These are phyloP conservation scores for Mamestra brassicae DNA, from an alignment of 2,888 invertebrate genomes.

Conservation along the genomic window DNA sequence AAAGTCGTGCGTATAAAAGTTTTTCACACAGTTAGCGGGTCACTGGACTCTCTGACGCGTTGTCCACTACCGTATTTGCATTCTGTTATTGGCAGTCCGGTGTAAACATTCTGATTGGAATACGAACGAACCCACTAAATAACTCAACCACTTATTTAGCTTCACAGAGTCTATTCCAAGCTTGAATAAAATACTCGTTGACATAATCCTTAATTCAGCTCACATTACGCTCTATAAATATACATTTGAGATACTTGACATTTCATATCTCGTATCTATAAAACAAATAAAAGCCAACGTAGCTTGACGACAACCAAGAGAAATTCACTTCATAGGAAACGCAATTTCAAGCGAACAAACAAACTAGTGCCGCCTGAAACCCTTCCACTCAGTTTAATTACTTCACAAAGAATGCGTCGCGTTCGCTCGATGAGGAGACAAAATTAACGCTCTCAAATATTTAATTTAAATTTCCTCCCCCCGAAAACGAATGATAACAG, in stretches of 20 bases:
- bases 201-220: slow-evolving; percentile 24
- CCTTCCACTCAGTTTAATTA: slow-evolving; percentile 91
- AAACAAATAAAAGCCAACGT: slow-evolving; percentile 71
- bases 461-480: slow-evolving; percentile 90
- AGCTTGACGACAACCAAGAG: slow-evolving; percentile 80
- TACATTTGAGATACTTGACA: slow-evolving; percentile 48
- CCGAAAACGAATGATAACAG: slow-evolving; percentile 90
- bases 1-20: slow-evolving; percentile 63
- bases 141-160: slow-evolving; percentile 34
- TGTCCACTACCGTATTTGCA: slow-evolving; percentile 85
- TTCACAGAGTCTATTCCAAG: slow-evolving; percentile 1
- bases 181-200: slow-evolving; percentile 23
- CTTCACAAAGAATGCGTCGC: slow-evolving; percentile 91
- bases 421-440: slow-evolving; percentile 90
- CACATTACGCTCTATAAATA: slow-evolving; percentile 59
- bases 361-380: slow-evolving; percentile 89
- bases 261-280: slow-evolving; percentile 66
- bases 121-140: slow-evolving; percentile 66
- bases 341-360: slow-evolving; percentile 90
- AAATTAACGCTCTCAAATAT: slow-evolving; percentile 91
- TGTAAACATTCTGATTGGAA: slow-evolving; percentile 88
- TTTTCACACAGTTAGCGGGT: slow-evolving; percentile 61
- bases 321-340: slow-evolving; percentile 89
- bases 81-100: slow-evolving; percentile 87
- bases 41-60: slow-evolving; percentile 70